These are phyloP conservation scores for Tetragonisca angustula DNA, from an alignment of 2,888 invertebrate genomes.

Conservation along the genomic window DNA sequence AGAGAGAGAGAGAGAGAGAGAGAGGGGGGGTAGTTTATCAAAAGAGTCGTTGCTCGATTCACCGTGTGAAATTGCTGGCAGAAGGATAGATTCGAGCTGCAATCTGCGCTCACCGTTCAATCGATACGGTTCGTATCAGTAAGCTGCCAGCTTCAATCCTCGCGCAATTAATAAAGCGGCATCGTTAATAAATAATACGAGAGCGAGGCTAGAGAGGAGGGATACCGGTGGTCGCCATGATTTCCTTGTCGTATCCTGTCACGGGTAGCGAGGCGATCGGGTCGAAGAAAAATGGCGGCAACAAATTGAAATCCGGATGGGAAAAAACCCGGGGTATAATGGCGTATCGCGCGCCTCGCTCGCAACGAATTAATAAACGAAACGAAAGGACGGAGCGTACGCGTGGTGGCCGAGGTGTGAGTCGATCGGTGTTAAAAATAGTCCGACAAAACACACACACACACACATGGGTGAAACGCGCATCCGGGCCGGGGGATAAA, in stretches of 20 bases:
- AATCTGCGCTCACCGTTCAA: constrained; percentile 16
- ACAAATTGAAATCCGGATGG: constrained; percentile 25
- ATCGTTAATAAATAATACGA: constrained; percentile 38
- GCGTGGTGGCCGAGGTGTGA: not conserved
- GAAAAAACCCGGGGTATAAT: constrained; percentile 20
- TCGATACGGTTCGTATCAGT: constrained; percentile 35
- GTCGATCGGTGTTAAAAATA: constrained; percentile 20
- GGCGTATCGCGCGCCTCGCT: not conserved
- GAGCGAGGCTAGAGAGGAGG: not conserved
- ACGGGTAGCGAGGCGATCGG: constrained; percentile 5
- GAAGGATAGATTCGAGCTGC: not conserved
- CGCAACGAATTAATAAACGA: constrained; percentile 32
- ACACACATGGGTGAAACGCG: not conserved
- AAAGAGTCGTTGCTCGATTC: not conserved
- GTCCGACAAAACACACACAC: not conserved
- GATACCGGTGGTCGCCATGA: constrained; percentile 14
- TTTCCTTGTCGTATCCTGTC: constrained; percentile 35
- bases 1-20: no score
- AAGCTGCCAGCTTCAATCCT: constrained; percentile 40
- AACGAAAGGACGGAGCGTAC: not conserved
- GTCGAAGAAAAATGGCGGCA: constrained; percentile 8
- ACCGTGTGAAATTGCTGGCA: not conserved
- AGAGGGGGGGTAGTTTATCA: not conserved
- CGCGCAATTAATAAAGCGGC: constrained; percentile 45
- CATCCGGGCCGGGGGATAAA: not conserved